Evolutionary conservation across 2,113 vertebrate species (phyloP).

Genomic region (Delphinapterus leucas): DNA sequence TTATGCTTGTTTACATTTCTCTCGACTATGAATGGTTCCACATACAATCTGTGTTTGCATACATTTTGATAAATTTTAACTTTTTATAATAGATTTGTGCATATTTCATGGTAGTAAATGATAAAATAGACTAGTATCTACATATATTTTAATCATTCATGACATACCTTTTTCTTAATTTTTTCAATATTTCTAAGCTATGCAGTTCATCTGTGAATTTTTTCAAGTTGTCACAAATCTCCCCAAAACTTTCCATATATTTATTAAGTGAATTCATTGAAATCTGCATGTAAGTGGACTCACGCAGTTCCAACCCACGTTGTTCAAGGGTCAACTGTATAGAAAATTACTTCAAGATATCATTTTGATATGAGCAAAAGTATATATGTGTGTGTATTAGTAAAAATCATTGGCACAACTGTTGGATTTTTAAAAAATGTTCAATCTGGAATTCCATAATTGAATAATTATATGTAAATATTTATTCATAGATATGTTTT

Average conservation of each 20-base stretch:
- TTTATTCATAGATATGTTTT: not conserved
- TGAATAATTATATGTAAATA: not conserved
- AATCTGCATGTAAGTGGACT: not conserved
- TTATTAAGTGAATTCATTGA: not conserved
- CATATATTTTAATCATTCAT: not conserved
- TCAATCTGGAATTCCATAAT: not conserved
- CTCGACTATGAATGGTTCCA: rapidly evolving
- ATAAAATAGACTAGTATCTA: not conserved
- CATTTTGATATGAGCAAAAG: not conserved
- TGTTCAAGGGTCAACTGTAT: not conserved
- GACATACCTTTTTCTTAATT: not conserved
- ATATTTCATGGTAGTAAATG: not conserved
- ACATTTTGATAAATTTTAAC: not conserved
- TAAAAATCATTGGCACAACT: not conserved
- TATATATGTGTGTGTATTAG: not conserved
- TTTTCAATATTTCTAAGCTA: not conserved
- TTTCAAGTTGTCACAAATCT: not conserved
- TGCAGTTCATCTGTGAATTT: not conserved
- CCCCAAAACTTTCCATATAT: not conserved
- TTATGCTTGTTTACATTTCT: not conserved
- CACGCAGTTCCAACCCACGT: not conserved
- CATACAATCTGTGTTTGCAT: not conserved
- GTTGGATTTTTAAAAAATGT: not conserved
- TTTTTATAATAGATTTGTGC: not conserved
- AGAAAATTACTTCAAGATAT: not conserved